phyloP scores from a whole-genome alignment of 2,888 invertebrate genomes.

The Synanthedon tipuliformis region DNA sequence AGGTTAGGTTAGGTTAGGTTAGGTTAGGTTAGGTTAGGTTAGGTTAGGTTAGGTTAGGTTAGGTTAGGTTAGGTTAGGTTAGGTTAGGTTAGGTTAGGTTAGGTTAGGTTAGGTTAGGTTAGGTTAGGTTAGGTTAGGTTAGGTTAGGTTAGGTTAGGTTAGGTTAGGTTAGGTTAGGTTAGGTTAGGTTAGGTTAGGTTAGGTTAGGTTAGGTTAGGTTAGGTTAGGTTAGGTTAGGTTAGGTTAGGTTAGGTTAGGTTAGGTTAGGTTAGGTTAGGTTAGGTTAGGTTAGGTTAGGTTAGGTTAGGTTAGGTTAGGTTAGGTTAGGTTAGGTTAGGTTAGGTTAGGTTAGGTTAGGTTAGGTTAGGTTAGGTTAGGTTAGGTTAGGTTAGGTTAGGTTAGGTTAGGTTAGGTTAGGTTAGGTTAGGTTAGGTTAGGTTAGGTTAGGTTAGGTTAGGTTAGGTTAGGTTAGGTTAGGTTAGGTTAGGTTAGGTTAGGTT shows the following conservation, averaged over 20 bases:
- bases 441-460: too few species aligned
- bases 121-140: background rate
- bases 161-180: constrained; percentile 6
- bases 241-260: constrained; percentile 4
- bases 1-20: too few species aligned
- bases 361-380: constrained; percentile 10
- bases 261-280: constrained; percentile 9
- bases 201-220: constrained; percentile 5
- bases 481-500: too few species aligned
- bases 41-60: too few species aligned
- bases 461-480: too few species aligned
- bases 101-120: constrained; percentile 7
- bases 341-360: constrained; percentile 7
- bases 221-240: constrained; percentile 1
- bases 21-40: too few species aligned
- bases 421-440: too few species aligned
- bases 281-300: constrained; percentile 9
- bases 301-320: constrained; percentile 8
- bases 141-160: constrained; percentile 3
- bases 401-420: constrained; percentile 4
- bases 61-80: constrained; percentile 5
- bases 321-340: constrained; percentile 8
- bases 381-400: constrained; percentile 12
- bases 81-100: constrained; percentile 7
- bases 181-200: constrained; percentile 2